phyloP scores from a whole-genome alignment of 2,113 vertebrate genomes.

The Emydocephalus ijimae region DNA sequence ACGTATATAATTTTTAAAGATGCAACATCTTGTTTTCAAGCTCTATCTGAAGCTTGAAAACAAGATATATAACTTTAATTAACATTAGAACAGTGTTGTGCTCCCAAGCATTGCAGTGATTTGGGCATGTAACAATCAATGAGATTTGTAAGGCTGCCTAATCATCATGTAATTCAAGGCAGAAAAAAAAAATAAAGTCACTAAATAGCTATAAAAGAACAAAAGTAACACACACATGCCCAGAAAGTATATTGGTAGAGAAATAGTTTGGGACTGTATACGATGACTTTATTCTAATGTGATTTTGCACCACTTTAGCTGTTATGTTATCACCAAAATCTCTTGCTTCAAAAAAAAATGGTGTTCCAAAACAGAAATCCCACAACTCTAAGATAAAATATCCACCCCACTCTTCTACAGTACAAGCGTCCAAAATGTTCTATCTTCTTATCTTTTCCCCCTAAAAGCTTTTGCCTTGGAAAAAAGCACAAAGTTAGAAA shows the following conservation, averaged over 20 bases:
- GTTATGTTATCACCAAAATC: neutral
- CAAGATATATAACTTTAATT: neutral
- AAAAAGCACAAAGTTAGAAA: neutral
- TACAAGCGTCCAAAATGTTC: neutral
- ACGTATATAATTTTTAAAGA: neutral
- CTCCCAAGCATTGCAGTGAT: neutral
- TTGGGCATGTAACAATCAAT: neutral
- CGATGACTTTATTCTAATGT: neutral
- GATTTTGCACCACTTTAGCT: neutral
- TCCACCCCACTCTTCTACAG: neutral
- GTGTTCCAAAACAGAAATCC: neutral
- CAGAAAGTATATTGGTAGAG: neutral
- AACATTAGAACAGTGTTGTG: neutral
- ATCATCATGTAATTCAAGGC: neutral
- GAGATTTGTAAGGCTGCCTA: neutral
- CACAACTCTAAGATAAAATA: neutral
- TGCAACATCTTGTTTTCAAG: neutral
- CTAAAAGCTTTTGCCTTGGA: neutral
- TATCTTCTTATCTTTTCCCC: neutral
- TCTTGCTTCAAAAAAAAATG: neutral
- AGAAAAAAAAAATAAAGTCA: neutral
- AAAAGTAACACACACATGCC: neutral
- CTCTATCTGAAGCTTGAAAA: neutral
- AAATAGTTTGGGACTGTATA: neutral
- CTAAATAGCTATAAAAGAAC: neutral